phyloP scores from a whole-genome alignment of 2,888 invertebrate genomes.

The Drosophila mulleri region DNA sequence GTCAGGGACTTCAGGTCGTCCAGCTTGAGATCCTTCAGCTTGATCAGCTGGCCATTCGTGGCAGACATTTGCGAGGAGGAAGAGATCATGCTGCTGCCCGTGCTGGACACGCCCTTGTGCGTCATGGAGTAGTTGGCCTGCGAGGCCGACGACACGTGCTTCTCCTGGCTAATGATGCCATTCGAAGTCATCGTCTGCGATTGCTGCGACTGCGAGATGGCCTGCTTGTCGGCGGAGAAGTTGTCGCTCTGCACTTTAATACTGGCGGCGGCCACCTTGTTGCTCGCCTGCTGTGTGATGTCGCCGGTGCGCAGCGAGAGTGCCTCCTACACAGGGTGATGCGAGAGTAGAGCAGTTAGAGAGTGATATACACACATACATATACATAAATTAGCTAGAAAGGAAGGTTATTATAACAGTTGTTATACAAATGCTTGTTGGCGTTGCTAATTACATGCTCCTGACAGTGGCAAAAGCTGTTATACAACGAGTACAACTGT shows the following conservation, averaged over 20 bases:
- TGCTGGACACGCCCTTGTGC: conserved; percentile 90
- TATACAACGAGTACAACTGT: not conserved
- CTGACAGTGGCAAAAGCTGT: conserved; percentile 3
- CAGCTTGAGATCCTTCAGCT: conserved; percentile 88
- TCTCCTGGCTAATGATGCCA: conserved; percentile 91
- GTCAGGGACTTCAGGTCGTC: conserved; percentile 93
- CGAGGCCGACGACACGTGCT: conserved; percentile 90
- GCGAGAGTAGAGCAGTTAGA: conserved; percentile 26
- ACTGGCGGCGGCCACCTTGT: conserved; percentile 93
- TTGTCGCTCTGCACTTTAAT: conserved; percentile 94
- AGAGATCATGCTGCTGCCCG: conserved; percentile 87
- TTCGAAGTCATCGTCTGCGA: conserved; percentile 91
- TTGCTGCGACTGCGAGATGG: conserved; percentile 90
- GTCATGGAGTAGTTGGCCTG: conserved; percentile 93
- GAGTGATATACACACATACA: not conserved
- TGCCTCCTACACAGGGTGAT: conserved; percentile 89
- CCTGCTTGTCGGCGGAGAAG: conserved; percentile 93
- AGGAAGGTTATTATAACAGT: conserved; percentile 9
- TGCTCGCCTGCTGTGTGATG: conserved; percentile 93
- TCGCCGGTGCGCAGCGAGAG: conserved; percentile 93
- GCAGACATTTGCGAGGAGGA: conserved; percentile 86
- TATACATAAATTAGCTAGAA: not conserved
- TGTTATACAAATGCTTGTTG: not conserved
- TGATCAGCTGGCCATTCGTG: conserved; percentile 85
- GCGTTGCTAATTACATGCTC: no score